Conservation (phyloP, 1,140 invertebrate species). For the Formica exsecta region DNA sequence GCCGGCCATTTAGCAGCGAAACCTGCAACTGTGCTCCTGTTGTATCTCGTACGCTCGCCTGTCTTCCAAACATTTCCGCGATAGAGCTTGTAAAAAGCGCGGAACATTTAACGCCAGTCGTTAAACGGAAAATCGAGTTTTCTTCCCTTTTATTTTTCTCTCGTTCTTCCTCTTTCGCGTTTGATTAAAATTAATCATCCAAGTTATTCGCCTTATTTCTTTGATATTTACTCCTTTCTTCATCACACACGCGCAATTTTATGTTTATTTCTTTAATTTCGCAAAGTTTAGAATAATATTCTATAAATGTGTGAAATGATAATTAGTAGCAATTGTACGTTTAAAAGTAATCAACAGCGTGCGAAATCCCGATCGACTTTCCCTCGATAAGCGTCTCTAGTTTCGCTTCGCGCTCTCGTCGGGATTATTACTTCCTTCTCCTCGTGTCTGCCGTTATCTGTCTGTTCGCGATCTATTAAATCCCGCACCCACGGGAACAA, state of each 20-base stretch:
- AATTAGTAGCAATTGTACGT: slow-evolving; percentile 14
- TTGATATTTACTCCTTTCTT: neutral
- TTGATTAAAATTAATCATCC: neutral
- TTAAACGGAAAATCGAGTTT: neutral
- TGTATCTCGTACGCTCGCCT: neutral
- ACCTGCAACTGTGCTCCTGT: slow-evolving; percentile 31
- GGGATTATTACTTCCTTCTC: slow-evolving; percentile 52
- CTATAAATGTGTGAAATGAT: neutral
- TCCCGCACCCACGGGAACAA: slow-evolving; percentile 33
- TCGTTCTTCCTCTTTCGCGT: neutral
- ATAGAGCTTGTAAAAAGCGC: neutral
- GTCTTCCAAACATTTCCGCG: neutral
- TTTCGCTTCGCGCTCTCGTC: slow-evolving; percentile 20
- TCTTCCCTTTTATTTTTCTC: neutral
- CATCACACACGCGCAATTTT: neutral
- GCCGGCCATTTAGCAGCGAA: slow-evolving; percentile 43
- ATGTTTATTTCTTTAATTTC: neutral
- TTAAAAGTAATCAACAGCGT: neutral
- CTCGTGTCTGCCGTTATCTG: slow-evolving; percentile 40
- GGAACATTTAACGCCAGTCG: neutral
- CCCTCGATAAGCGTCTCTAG: slow-evolving; percentile 13
- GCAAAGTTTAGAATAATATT: neutral
- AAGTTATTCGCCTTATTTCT: neutral
- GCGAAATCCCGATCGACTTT: slow-evolving; percentile 2
- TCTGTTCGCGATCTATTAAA: slow-evolving; percentile 46